Evolutionary conservation across 2,888 invertebrate species (phyloP).

Genomic region (Epirrhoe alternata): DNA sequence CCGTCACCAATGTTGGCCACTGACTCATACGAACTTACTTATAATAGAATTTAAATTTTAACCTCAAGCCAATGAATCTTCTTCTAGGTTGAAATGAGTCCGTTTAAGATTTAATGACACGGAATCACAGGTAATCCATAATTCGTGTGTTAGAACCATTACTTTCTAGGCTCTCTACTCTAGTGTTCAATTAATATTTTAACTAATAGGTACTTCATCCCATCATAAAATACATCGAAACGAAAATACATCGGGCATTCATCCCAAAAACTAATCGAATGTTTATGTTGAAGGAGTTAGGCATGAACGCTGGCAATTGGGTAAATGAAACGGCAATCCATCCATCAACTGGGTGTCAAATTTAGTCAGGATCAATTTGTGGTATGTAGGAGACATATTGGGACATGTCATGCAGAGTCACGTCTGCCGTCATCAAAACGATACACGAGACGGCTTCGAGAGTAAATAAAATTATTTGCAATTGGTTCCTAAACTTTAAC

Average conservation of each 20-base stretch:
- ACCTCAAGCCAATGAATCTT: no score
- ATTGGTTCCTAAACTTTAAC: background rate
- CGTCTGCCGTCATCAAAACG: conserved; percentile 50
- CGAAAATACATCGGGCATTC: conserved; percentile 29
- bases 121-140: no score
- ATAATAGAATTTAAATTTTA: no score
- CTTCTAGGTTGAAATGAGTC: no score
- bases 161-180: background rate
- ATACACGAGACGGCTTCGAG: conserved; percentile 18
- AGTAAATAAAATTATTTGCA: conserved; percentile 19
- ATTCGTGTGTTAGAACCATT: background rate
- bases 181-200: background rate
- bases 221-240: conserved; percentile 14
- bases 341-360: conserved; percentile 56
- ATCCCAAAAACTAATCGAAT: conserved; percentile 36
- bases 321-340: conserved; percentile 56
- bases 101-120: no score
- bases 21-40: no score
- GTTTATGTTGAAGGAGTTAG: conserved; percentile 33
- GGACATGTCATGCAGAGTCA: conserved; percentile 60
- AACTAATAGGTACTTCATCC: conserved; percentile 5
- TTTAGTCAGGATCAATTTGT: conserved; percentile 55
- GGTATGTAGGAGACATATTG: conserved; percentile 53
- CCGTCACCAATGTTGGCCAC: no score
- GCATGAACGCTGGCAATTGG: conserved; percentile 43